Base-by-base conservation (phyloP, 2,888 invertebrate species). In the Lithophane leautieri region DNA sequence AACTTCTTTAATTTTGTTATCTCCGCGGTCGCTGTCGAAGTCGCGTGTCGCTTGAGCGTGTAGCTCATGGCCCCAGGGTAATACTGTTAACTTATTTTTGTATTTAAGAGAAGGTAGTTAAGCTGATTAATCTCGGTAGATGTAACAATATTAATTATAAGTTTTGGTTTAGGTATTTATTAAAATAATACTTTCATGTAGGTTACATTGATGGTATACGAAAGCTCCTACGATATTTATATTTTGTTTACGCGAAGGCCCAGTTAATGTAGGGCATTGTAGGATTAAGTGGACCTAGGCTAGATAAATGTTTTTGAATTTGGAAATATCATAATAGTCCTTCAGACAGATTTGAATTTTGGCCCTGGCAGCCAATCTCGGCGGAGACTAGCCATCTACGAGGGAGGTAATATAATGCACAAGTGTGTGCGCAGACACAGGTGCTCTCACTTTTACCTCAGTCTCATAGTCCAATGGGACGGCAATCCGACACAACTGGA, bases 51-150 rank as follows among this genome's bases (percentile, higher is more conserved):
- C 44, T 44, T 44, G 25, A 44, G 25, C 25, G 44, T 65, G 12
- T 28, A 22, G 12, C 25, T 63, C 25, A 3, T 3, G 42, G 3
- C 3, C 25, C 19, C 19, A 0, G 11, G 11, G 16, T 42, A 25
- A 19, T 56, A 56, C 60, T 58, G 50, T 60, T n/a, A 66, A 66
- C 44, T 58, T 44, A 56, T 75, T 70, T 70, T 75, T 79, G 66
- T 67, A 70, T 70, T 61, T 34, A 54, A 54, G 16, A 19, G 22
- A 2, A 52, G 42, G 22, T 68, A 28, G 25, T 6, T 72, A 52
- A 81, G 68, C 65, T 6, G 47, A 19, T 76, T 81, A 22, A 8
- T 68, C 25, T 2, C 40, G 7, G n/a, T 44, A 50, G 56, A 42
- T 42, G 9, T 54, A 47, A 54, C 28, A 60, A 54, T 60, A 47